phyloP scores from a whole-genome alignment of 2,797 vertebrate genomes.

The Rhinichthys osculus region DNA sequence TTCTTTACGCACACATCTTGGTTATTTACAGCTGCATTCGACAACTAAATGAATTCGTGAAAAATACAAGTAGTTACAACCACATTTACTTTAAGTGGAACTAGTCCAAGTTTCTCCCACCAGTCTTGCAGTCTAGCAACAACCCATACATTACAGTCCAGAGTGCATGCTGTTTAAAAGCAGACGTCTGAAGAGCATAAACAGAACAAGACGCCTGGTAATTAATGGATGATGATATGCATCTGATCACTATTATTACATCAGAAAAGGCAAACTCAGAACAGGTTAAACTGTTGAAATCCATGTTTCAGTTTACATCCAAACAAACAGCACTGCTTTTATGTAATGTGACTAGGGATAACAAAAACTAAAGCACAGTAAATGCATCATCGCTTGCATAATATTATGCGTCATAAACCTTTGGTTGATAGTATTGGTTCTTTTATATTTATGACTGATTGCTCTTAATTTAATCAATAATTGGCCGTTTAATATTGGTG shows the following conservation, averaged over 20 bases:
- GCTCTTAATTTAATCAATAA: slow-evolving; percentile 8
- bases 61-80: neutral
- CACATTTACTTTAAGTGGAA: neutral
- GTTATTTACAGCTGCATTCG: neutral
- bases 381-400: neutral
- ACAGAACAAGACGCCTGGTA: neutral
- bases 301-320: neutral
- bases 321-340: neutral
- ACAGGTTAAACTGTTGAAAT: neutral
- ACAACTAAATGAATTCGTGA: neutral
- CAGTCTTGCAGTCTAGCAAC: neutral
- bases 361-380: neutral
- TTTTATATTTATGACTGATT: neutral
- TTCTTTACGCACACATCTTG: neutral
- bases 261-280: slow-evolving; percentile 21
- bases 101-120: slow-evolving; percentile 1
- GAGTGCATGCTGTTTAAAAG: slow-evolving; percentile 14
- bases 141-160: slow-evolving; percentile 7
- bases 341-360: neutral
- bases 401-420: neutral
- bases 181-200: slow-evolving; percentile 3
- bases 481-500: slow-evolving; percentile 1
- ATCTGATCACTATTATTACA: slow-evolving; percentile 6
- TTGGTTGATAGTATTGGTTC: neutral
- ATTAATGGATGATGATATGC: neutral